phyloP scores from a whole-genome alignment of 2,797 vertebrate genomes.

The Sus cebifrons region DNA sequence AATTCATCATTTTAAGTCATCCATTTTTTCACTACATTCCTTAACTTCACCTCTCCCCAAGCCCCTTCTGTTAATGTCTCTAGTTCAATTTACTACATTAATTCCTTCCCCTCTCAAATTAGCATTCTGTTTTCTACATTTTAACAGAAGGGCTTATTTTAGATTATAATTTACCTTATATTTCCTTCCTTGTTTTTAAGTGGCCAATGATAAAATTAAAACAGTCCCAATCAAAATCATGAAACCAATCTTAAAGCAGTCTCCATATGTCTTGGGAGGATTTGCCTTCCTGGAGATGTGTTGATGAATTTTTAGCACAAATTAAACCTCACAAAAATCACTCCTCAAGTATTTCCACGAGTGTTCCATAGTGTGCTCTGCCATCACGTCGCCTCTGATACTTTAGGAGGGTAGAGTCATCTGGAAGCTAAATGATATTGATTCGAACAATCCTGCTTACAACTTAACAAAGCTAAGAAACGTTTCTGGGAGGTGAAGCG shows the following conservation, averaged over 20 bases:
- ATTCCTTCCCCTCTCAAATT: slow-evolving; percentile 16
- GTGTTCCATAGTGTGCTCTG: slow-evolving; percentile 26
- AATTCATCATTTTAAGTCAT: slow-evolving; percentile 69
- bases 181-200: slow-evolving; percentile 76
- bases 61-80: slow-evolving; percentile 11
- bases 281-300: slow-evolving; percentile 82
- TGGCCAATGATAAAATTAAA: slow-evolving; percentile 82
- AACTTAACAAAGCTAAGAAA: background rate
- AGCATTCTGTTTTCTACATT: slow-evolving; percentile 29
- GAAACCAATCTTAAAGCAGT: slow-evolving; percentile 88
- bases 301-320: slow-evolving; percentile 84
- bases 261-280: slow-evolving; percentile 86
- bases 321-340: slow-evolving; percentile 82
- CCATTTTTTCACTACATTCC: background rate
- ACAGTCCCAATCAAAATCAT: slow-evolving; percentile 77
- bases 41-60: slow-evolving; percentile 58
- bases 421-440: background rate
- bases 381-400: slow-evolving; percentile 60
- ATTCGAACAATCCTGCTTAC: background rate
- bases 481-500: background rate
- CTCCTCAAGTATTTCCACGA: slow-evolving; percentile 80
- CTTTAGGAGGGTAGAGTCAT: background rate
- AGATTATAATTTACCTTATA: slow-evolving; percentile 74
- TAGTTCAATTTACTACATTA: slow-evolving; percentile 27
- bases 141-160: slow-evolving; percentile 73